Base-by-base conservation (phyloP, 2,113 vertebrate genomes). In the Rhinichthys klamathensis region DNA sequence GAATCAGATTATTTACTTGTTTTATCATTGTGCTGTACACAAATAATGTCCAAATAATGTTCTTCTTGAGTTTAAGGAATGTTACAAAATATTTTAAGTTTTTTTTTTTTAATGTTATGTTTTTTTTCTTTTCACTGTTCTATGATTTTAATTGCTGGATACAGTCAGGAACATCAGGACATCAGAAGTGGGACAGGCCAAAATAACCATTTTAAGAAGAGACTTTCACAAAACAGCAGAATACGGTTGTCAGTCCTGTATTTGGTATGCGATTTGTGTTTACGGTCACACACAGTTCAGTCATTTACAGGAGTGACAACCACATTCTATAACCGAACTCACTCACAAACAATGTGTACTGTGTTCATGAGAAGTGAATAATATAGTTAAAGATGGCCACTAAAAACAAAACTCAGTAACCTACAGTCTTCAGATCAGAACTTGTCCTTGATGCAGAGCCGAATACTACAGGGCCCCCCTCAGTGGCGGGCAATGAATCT, bases 401-500 rank as follows among this genome's bases (percentile, higher is more conserved):
- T 35, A 78, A 58, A 56, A 56, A 56, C 18, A 56, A 56, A 41
- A 58, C 51, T 78, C 54, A 4, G 2, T 13, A 15, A 78, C 11
- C 30, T 23, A 5, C 21, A 60, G 10, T 78, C 13, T 60, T 6
- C 6, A 21, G 35, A 79, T 79, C 32, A 25, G 21, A 41, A 60
- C 23, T 61, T 61, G 54, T 38, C 32, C 76, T 41, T 60, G 32
- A 79, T 18, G 54, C 25, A 51, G n/a, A 8, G 41, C 41, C 16
- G 16, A 18, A 32, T 21, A 35, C 58, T 9, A 49, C 46, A 35
- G 67, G 63, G 23, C 46, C 44, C 51, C 54, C 80, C 16, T 81
- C 70, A 3, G 76, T 11, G 76, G 30, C 2, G 4, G 82, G 30
- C 73, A 56, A 78, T 88, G 60, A 84, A 88, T 87, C 84, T 87